Evolutionary conservation across 2,888 invertebrate genomes (phyloP), one percentile per base, ranked within the genome.

Genomic region (Pollenia angustigena): DNA sequence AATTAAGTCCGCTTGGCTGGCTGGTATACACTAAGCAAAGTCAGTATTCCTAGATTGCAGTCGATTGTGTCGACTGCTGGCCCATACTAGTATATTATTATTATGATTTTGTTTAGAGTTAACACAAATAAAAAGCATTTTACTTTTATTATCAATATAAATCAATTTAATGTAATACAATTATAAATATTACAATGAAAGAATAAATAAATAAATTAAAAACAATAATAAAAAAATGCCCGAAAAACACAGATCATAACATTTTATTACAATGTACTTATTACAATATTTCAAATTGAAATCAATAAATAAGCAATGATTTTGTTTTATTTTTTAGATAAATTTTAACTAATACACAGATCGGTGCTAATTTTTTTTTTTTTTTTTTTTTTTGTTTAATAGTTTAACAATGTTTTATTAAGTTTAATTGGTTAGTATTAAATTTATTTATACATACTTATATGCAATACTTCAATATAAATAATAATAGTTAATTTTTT

Each of bases 71-170:
- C n/a, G n/a, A n/a, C n/a, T n/a, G n/a, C n/a, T n/a, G n/a, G n/a
- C n/a, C n/a, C n/a, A n/a, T n/a, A n/a, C n/a, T n/a, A n/a, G n/a
- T n/a, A n/a, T n/a, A n/a, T 18, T 9, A 58, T 18, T 66, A 56
- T 23, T 42, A 64, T 52, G 32, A 48, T 48, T 46, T 75, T 75
- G 32, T 76, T 46, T n/a, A 50, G 56, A 83, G 56, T 82, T 79
- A 72, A 84, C 78, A 84, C 74, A 80, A 81, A 81, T 10, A 60
- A 71, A 58, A 85, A 81, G 81, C 75, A 60, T 80, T 75, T 69
- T n/a, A 76, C 14, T 75, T 81, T 85, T 85, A 71, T 81, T 75
- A 60, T 78, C 32, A 56, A 69, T 75, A 75, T 71, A 71, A 80
- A 75, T 23, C 42, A 62, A 11, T 69, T 16, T 60, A 72, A 60